These are phyloP conservation scores for Holothuria leucospilota DNA, from an alignment of 53 echinoderm and acorn worm species.

Conservation along the genomic window DNA sequence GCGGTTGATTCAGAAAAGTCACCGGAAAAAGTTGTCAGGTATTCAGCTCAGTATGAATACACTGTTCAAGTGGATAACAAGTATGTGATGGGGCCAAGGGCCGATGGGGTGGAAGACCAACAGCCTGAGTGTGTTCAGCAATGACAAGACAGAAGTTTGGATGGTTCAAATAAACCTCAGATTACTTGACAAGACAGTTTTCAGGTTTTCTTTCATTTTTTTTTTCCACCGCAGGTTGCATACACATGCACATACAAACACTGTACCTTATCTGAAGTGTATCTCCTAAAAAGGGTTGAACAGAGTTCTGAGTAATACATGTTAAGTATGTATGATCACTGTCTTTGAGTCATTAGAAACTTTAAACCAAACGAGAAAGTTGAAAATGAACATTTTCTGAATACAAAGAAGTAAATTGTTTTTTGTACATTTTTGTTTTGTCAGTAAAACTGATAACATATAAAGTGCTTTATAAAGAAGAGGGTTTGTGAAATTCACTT, in stretches of 20 bases:
- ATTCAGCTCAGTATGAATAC: conserved; percentile 84
- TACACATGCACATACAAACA: no score
- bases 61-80: conserved; percentile 86
- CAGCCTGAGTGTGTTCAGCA: conserved; percentile 65
- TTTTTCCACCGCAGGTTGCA: no score
- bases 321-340: no score
- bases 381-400: no score
- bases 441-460: background rate
- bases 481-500: no score
- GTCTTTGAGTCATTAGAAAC: no score
- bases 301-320: no score
- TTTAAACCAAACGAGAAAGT: no score
- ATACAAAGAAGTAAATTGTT: background rate
- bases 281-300: no score
- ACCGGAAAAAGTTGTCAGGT: conserved; percentile 85
- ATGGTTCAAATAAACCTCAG: background rate
- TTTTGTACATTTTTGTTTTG: background rate
- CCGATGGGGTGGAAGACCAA: conserved; percentile 46
- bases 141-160: background rate
- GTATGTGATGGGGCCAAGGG: conserved; percentile 58
- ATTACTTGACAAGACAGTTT: background rate
- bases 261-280: no score
- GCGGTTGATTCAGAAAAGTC: conserved; percentile 83
- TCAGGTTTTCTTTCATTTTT: background rate
- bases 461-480: no score